A percentile compares a stretch with the other conserved stretches of the same genome.
Conservation (phyloP, 2,797 vertebrate genomes). For the Anas acuta region DNA sequence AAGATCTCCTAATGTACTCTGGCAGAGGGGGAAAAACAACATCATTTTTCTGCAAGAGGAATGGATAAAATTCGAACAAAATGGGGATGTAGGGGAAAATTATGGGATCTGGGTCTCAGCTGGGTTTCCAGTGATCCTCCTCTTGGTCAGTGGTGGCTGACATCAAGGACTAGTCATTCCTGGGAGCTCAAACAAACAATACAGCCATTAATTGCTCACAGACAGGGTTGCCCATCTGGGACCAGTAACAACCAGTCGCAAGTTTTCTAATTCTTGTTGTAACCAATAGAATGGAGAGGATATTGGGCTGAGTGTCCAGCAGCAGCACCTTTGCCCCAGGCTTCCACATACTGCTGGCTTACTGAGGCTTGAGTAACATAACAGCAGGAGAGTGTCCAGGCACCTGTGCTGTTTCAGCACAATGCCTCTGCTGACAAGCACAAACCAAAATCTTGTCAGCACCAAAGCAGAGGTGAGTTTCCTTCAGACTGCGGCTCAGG, state of each 20-base stretch:
- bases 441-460: background rate
- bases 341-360: accelerated
- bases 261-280: background rate
- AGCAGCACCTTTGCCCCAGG: background rate
- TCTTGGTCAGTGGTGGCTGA: background rate
- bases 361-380: background rate
- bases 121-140: background rate
- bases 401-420: background rate
- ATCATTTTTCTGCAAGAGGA: background rate
- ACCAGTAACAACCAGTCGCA: background rate
- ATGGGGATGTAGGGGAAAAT: background rate
- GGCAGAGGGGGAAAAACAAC: background rate
- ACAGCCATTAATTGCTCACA: background rate
- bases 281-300: background rate
- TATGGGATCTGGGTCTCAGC: background rate
- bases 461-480: background rate
- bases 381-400: background rate
- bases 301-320: background rate
- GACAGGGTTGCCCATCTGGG: background rate
- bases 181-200: background rate
- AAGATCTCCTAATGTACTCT: background rate
- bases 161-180: background rate
- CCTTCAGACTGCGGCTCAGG: background rate
- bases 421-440: background rate
- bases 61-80: background rate